Percentiles rank a stretch among this genome's conserved stretches.
Evolutionary conservation across 2,113 vertebrate genomes (phyloP).

Genomic region (Neodontobutis hainanensis): DNA sequence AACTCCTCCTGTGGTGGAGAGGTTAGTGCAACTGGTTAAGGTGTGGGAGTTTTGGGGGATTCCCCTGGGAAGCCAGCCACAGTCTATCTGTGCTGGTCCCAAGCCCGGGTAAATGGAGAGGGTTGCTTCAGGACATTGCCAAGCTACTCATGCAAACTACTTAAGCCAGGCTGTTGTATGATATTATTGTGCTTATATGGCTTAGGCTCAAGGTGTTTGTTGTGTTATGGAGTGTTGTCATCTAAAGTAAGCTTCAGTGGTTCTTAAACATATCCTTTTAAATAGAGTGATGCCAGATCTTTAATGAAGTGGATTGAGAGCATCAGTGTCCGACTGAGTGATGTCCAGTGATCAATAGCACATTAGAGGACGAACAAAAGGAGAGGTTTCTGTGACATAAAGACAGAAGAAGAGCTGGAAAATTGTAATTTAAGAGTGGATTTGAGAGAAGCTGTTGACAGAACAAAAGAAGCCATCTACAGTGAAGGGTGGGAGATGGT

Average conservation of each 20-base stretch:
- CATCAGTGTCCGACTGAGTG: conserved; percentile 20
- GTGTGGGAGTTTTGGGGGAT: too few species aligned
- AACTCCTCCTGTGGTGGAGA: too few species aligned
- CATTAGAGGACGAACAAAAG: conserved; percentile 38
- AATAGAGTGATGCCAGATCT: neutral
- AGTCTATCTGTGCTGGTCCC: too few species aligned
- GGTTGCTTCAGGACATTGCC: too few species aligned
- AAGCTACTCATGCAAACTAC: neutral
- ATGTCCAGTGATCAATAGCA: conserved; percentile 57
- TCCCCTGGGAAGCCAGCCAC: too few species aligned
- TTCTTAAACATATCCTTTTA: neutral
- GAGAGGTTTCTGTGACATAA: conserved; percentile 12
- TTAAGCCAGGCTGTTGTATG: too few species aligned
- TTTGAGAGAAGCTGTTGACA: conserved; percentile 29
- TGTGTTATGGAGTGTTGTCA: too few species aligned
- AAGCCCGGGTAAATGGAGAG: neutral
- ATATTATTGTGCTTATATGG: too few species aligned
- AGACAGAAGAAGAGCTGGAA: neutral
- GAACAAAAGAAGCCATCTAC: conserved; percentile 62
- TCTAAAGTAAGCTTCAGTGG: too few species aligned
- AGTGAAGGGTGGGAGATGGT: conserved; percentile 61
- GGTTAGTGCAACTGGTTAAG: too few species aligned
- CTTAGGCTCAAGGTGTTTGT: too few species aligned
- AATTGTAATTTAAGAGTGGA: conserved; percentile 13
- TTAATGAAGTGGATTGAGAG: conserved; percentile 32